Base-by-base conservation (phyloP, 92 coral and sea anemone species). In the Desmophyllum pertusum region DNA sequence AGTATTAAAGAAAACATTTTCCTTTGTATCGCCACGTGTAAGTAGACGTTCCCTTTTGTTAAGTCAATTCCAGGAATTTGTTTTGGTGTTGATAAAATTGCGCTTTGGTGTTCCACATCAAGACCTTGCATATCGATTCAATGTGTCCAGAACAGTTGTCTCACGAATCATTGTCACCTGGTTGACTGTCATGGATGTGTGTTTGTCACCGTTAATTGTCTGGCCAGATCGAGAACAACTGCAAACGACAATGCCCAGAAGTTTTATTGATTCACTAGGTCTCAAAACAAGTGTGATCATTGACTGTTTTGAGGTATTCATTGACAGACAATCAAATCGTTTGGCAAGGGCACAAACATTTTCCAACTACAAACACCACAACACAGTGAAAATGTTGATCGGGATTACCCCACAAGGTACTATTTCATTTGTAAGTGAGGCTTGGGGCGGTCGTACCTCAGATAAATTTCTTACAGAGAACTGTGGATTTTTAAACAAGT, bases 381-480 rank as follows among this genome's bases (percentile, higher is more conserved):
- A 88, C 64, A 81, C 91, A 3, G 35, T 76, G 10, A 81, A 81
- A 81, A 87, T 87, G 11, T 68, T 87, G 74, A 87, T 87, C 73
- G 91, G 91, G 11, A 81, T 87, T 39, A 87, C 87, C 31, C 91
- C 91, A 14, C 91, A 87, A 76, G 91, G 91, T 61, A 68, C 83
- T 15, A 66, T 84, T 37, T 84, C 79, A 25, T 86, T 55, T 42
- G 78, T 78, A 10, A 40, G 71, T 25, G 73, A 79, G 50, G 85
- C 89, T 4, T n/a, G n/a, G n/a, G n/a, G n/a, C n/a, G n/a, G n/a
- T n/a, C n/a, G n/a, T n/a, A n/a, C n/a, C n/a, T 71, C 66, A 18
- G 80, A 76, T 61, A 76, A 76, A 30, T 76, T 30, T 76, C 41
- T 50, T 10, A 76, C 42, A 76, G 66, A 76, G 46, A 76, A 76